phyloP scores from a whole-genome alignment of 2,888 invertebrate genomes.

The Coleophora deauratella region DNA sequence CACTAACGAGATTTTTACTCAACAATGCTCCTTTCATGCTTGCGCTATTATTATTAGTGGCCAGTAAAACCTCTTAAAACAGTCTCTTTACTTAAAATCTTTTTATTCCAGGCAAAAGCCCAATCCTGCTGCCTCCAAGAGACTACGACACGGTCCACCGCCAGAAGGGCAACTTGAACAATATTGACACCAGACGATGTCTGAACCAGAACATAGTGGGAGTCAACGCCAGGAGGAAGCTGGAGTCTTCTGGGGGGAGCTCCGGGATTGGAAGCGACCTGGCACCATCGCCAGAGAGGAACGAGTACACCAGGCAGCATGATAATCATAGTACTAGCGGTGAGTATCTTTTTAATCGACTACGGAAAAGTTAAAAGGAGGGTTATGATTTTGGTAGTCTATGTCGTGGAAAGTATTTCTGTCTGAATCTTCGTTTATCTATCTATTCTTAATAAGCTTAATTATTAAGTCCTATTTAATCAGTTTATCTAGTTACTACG shows the following conservation, averaged over 20 bases:
- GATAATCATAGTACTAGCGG: conserved; percentile 78
- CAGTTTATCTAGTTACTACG: too few relatives aligned
- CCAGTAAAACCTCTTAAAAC: too few relatives aligned
- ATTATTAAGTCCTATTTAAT: too few relatives aligned
- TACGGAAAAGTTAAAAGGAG: not conserved
- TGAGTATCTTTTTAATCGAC: conserved; percentile 35
- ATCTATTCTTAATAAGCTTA: too few relatives aligned
- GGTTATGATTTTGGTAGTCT: too few relatives aligned
- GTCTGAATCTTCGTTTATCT: too few relatives aligned
- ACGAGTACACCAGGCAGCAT: conserved; percentile 59
- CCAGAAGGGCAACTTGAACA: conserved; percentile 65
- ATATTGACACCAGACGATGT: conserved; percentile 74
- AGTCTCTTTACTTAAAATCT: not conserved
- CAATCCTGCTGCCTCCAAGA: conserved; percentile 91
- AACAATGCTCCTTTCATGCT: too few relatives aligned
- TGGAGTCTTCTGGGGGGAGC: conserved; percentile 85
- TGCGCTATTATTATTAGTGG: too few relatives aligned
- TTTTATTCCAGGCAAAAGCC: conserved; percentile 69
- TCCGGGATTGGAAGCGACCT: conserved; percentile 93
- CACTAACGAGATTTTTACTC: too few relatives aligned
- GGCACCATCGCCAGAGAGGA: conserved; percentile 85
- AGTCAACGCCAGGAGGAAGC: conserved; percentile 60
- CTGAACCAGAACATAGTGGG: conserved; percentile 79
- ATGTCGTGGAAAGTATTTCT: too few relatives aligned
- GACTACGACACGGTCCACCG: conserved; percentile 96